Percentiles rank a stretch among this genome's conserved stretches.
phyloP scores from a whole-genome alignment of 1,140 invertebrate species.

The Drosophila orosa region DNA sequence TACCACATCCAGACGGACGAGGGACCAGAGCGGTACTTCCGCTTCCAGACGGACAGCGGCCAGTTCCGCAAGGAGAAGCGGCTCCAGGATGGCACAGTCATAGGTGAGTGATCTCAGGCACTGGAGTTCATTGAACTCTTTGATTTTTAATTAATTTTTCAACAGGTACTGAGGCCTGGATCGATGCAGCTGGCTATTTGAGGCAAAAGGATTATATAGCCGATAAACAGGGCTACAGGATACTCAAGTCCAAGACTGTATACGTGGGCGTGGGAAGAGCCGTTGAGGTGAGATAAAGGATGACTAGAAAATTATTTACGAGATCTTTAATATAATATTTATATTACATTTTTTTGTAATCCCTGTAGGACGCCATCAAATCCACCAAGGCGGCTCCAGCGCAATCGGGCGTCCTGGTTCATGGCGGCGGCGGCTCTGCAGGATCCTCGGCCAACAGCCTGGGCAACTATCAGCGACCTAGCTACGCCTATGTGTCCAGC shows the following conservation, averaged over 20 bases:
- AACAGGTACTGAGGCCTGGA: slow-evolving; percentile 90
- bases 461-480: slow-evolving; percentile 47
- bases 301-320: background rate
- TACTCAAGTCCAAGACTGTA: slow-evolving; percentile 91
- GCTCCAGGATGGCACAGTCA: slow-evolving; percentile 91
- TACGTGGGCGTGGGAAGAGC: slow-evolving; percentile 89
- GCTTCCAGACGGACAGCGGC: slow-evolving; percentile 94
- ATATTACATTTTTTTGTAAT: background rate
- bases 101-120: slow-evolving; percentile 85
- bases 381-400: slow-evolving; percentile 89
- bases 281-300: slow-evolving; percentile 84
- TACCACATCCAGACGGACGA: slow-evolving; percentile 97
- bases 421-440: slow-evolving; percentile 80
- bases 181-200: slow-evolving; percentile 92
- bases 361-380: slow-evolving; percentile 87
- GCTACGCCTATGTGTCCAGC: slow-evolving; percentile 50
- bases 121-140: background rate
- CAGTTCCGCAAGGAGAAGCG: slow-evolving; percentile 95
- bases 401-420: slow-evolving; percentile 87
- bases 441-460: slow-evolving; percentile 42
- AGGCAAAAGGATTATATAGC: slow-evolving; percentile 94
- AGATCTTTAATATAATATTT: background rate
- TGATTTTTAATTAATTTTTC: background rate
- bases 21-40: slow-evolving; percentile 92
- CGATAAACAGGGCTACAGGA: slow-evolving; percentile 91